Evolutionary conservation across 2,113 vertebrate genomes (phyloP).

Genomic region (Astatotilapia flaviijosephi): DNA sequence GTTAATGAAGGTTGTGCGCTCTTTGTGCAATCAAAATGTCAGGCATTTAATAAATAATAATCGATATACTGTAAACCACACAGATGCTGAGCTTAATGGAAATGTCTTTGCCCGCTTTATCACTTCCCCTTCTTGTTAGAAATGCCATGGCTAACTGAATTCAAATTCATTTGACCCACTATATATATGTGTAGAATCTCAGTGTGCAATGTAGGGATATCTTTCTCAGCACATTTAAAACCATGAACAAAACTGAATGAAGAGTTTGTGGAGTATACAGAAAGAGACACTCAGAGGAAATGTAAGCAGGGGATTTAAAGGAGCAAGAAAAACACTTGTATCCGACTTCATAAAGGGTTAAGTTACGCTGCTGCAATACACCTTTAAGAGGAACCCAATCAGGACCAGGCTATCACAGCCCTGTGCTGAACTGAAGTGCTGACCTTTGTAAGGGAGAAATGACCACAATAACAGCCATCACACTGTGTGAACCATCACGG

Average conservation of each 20-base stretch:
- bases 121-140: background rate
- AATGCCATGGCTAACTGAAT: background rate
- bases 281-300: background rate
- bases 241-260: background rate
- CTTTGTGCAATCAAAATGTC: background rate
- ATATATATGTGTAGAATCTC: background rate
- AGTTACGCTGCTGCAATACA: background rate
- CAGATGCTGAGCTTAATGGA: background rate
- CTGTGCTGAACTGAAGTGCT: background rate
- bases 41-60: background rate
- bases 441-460: background rate
- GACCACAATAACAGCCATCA: background rate
- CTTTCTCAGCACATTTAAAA: background rate
- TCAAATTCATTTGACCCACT: background rate
- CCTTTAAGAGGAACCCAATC: conserved; percentile 5
- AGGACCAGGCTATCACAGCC: background rate
- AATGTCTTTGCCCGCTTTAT: background rate
- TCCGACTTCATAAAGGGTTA: background rate
- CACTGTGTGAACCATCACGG: background rate
- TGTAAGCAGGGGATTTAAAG: background rate
- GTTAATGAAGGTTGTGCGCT: background rate
- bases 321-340: background rate
- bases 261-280: background rate
- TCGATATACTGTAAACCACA: background rate
- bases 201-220: background rate